Evolutionary conservation across 2,888 invertebrate genomes (phyloP).

Genomic region (Lypha dubia): DNA sequence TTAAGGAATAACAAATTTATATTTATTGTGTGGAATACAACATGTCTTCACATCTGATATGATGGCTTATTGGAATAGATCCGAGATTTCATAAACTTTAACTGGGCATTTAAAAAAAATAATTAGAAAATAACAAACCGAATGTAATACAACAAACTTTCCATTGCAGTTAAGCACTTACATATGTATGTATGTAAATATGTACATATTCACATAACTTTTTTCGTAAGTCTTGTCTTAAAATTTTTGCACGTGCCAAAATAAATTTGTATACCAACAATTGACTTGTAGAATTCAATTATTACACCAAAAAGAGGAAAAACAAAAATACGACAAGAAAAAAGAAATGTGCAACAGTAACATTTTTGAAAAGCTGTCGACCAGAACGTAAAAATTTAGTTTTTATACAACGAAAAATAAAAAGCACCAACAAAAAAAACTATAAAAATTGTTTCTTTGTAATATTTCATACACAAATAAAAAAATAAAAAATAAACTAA

Average conservation of each 20-base stretch:
- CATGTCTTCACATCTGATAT: too few species aligned
- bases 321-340: background rate
- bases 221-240: constrained; percentile 38
- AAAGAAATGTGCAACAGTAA: constrained; percentile 44
- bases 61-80: too few species aligned
- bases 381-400: constrained; percentile 39
- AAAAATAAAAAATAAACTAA: constrained; percentile 32
- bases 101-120: background rate
- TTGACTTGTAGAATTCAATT: constrained; percentile 26
- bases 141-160: constrained; percentile 40
- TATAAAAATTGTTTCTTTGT: constrained; percentile 37
- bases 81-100: too few species aligned
- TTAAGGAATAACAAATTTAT: too few species aligned
- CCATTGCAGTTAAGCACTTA: constrained; percentile 25
- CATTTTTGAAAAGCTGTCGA: constrained; percentile 55
- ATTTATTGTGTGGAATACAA: too few species aligned
- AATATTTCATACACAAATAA: constrained; percentile 49
- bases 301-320: constrained; percentile 12
- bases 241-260: constrained; percentile 57
- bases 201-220: too few species aligned
- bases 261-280: constrained; percentile 14
- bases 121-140: background rate
- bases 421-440: constrained; percentile 8
- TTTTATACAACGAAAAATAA: background rate
- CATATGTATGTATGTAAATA: background rate